Conservation (phyloP, 2,113 vertebrate genomes). For the Megaceryle torquata region DNA sequence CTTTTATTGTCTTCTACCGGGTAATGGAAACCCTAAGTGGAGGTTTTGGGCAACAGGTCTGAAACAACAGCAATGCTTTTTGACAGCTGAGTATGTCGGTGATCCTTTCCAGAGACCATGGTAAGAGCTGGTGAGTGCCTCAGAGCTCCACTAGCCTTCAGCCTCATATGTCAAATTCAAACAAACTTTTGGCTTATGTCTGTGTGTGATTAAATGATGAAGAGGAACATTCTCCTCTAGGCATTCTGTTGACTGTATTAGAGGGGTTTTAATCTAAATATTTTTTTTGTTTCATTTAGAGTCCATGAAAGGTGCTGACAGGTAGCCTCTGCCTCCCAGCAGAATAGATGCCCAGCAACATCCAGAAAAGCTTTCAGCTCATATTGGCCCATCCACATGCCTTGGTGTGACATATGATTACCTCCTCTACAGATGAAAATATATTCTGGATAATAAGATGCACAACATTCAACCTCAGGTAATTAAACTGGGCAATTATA, state of each 20-base stretch:
- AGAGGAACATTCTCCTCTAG: not conserved
- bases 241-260: not conserved
- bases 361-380: not conserved
- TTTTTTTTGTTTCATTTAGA: not conserved
- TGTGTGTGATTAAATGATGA: conserved; percentile 26
- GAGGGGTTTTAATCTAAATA: conserved; percentile 26
- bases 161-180: conserved; percentile 34
- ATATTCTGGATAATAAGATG: not conserved
- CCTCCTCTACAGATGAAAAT: not conserved
- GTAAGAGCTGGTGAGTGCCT: not conserved
- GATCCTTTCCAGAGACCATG: conserved; percentile 37
- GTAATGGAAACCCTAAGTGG: conserved; percentile 58
- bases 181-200: conserved; percentile 44
- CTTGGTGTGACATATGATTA: fast-evolving
- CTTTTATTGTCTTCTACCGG: conserved; percentile 66
- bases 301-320: not conserved
- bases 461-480: not conserved
- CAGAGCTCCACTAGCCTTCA: conserved; percentile 12
- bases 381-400: fast-evolving
- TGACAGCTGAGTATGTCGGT: conserved; percentile 21
- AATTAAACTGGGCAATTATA: not conserved
- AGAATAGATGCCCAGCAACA: not conserved
- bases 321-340: not conserved
- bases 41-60: conserved; percentile 64
- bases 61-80: conserved; percentile 42